Evolutionary conservation across 2,113 vertebrate species (phyloP).

Genomic region (Hemiscyllium ocellatum): DNA sequence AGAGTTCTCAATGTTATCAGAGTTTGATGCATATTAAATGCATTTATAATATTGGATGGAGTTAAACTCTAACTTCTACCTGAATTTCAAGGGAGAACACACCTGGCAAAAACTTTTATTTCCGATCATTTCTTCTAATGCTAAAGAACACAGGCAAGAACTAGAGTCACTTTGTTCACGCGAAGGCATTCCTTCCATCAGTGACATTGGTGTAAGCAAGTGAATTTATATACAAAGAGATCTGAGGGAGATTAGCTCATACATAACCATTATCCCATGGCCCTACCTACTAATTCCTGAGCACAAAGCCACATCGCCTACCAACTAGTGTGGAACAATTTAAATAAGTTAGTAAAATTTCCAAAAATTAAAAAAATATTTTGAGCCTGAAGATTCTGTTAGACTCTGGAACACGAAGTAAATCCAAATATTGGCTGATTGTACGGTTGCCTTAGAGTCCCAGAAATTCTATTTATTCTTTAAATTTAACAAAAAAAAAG

Average conservation of each 20-base stretch:
- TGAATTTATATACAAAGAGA: not conserved
- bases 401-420: not conserved
- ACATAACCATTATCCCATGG: not conserved
- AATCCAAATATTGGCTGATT: not conserved
- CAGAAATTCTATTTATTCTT: not conserved
- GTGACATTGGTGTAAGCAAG: not conserved
- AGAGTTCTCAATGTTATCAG: too few relatives aligned
- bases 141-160: not conserved
- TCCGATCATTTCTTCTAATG: not conserved
- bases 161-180: not conserved
- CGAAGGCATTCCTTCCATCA: not conserved
- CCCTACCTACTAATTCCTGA: not conserved
- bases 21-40: not conserved
- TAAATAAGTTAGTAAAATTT: not conserved
- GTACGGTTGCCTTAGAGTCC: not conserved
- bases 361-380: not conserved
- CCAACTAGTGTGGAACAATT: not conserved
- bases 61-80: not conserved
- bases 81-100: not conserved
- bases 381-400: not conserved
- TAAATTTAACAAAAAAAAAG: not conserved
- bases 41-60: not conserved
- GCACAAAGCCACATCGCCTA: not conserved
- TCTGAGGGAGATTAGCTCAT: not conserved
- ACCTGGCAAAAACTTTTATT: not conserved